Base-by-base conservation (phyloP, 2,113 vertebrate species). In the Rallus limicola region DNA sequence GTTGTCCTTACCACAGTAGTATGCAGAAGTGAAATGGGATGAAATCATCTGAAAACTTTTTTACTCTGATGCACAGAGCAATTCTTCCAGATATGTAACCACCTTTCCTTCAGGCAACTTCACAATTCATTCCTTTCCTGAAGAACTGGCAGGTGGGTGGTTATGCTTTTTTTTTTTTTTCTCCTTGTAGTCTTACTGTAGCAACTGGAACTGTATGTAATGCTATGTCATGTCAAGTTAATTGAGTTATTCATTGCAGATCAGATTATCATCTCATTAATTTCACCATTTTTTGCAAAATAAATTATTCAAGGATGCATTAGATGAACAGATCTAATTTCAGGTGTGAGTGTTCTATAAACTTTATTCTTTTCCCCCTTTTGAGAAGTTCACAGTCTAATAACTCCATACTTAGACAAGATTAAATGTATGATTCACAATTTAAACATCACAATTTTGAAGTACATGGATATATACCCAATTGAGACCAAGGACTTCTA, bases 31-130 rank as follows among this genome's bases (percentile, higher is more conserved):
- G 92, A 96, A 83, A 84, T 82, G 86, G 58, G 82, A 97, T 96
- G 82, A 97, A 96, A 76, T 96, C 34, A 95, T 95, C 81, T 88
- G 79, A 95, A 96, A 97, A 94, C 55, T 92, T 97, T 92, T 92
- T 88, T 88, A 75, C 69, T 82, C 52, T 90, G 72, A 93, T 88
- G 75, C 68, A 83, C 44, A 95, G 71, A 90, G 55, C 78, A 76
- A 80, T 88, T 93, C 14, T 83, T 96, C 60, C 56, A 82, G 92
- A 80, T 62, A 25, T 59, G 48, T 53, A 94, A 85, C 90, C 28
- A 38, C 48, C 65, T 71, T 86, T 91, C 76, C 86, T 95, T 63
- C 94, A 97, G 76, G 59, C 52, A 86, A 91, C 38, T 95, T 95
- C 84, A 95, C 82, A 91, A 91, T 82, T 93, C 59, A 65, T 90